Conservation (phyloP, 2,797 vertebrate species). For the Amphiprion clarkii region DNA sequence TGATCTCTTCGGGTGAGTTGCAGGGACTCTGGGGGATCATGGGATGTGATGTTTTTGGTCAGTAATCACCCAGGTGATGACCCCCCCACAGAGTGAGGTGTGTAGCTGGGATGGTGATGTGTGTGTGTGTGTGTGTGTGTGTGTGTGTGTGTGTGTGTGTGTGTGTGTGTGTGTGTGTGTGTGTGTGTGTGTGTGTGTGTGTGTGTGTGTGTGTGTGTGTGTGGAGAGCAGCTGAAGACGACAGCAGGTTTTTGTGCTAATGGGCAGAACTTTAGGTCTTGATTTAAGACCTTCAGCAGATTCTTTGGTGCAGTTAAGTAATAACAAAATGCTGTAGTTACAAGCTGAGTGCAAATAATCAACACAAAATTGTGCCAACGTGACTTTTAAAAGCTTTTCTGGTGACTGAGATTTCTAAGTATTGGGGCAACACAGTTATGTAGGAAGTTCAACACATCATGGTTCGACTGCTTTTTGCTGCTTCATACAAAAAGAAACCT, state of each 20-base stretch:
- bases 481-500: too few species aligned
- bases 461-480: too few species aligned
- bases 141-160: constrained; percentile 14
- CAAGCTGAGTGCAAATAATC: too few species aligned
- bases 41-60: constrained; percentile 53
- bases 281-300: constrained; percentile 6
- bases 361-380: too few species aligned
- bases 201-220: constrained; percentile 3
- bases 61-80: constrained; percentile 64
- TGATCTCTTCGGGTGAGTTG: constrained; percentile 56
- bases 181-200: constrained; percentile 16
- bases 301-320: background rate
- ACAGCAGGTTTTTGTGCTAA: constrained; percentile 30
- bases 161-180: constrained; percentile 1
- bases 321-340: too few species aligned
- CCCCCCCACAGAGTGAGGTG: constrained; percentile 2
- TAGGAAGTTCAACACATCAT: too few species aligned
- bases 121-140: constrained; percentile 20
- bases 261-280: background rate
- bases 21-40: constrained; percentile 40
- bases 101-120: constrained; percentile 15
- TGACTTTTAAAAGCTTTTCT: too few species aligned
- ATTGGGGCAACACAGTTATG: too few species aligned
- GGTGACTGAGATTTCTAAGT: too few species aligned
- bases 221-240: constrained; percentile 5